Evolutionary conservation across 2,113 vertebrate genomes (phyloP).

Genomic region (Myotis lucifugus): DNA sequence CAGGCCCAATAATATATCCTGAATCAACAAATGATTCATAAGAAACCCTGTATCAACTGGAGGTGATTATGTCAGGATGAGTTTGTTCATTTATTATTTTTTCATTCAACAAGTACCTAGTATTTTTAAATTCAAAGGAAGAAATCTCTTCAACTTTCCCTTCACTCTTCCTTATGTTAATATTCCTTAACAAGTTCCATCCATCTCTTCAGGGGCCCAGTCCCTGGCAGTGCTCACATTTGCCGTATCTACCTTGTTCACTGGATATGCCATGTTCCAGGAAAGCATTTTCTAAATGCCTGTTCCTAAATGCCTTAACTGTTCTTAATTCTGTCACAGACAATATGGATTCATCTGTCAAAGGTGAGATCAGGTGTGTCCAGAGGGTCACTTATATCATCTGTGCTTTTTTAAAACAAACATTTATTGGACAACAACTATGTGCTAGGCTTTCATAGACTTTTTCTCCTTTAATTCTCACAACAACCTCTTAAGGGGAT

Average conservation of each 20-base stretch:
- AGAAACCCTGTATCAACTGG: not conserved
- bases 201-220: not conserved
- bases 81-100: not conserved
- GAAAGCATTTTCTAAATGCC: not conserved
- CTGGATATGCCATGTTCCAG: not conserved
- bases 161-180: not conserved
- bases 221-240: not conserved
- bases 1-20: not conserved
- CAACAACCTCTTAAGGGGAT: not conserved
- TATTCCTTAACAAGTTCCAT: not conserved
- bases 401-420: slow-evolving; percentile 4
- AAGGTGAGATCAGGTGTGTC: not conserved
- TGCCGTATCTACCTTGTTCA: not conserved
- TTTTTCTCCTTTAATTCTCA: slow-evolving; percentile 9
- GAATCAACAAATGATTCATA: not conserved
- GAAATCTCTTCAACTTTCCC: not conserved
- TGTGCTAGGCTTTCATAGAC: not conserved
- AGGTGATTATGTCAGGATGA: not conserved
- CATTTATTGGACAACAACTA: not conserved
- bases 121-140: slow-evolving; percentile 9
- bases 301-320: not conserved
- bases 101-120: not conserved
- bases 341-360: not conserved
- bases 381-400: not conserved
- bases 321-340: slow-evolving; percentile 13